Evolutionary conservation across 2,113 vertebrate species (phyloP), one percentile per base, ranked within the genome.

Genomic region (Sebastes schlegelii): DNA sequence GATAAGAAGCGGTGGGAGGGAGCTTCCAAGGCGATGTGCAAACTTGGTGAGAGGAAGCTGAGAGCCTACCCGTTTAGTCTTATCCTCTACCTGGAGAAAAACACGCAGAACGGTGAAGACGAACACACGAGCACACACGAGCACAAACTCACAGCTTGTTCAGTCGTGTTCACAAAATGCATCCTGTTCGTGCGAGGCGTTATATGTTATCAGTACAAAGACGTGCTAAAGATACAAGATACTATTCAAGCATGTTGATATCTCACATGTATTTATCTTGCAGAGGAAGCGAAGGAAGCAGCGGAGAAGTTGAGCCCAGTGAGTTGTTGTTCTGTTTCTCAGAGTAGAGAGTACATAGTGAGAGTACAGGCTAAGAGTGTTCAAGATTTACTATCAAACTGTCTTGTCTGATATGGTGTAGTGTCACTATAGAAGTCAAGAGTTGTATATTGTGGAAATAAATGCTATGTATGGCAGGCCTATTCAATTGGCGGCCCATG

Each of bases 1-100:
- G 95, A 95, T 82, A 94, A 89, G 86, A 95, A 86, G 75, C 81
- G 2, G 5, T 92, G 92, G 90, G 63, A 86, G 51, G 79, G 79
- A 23, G 75, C 82, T 13, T 90, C 90, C 1, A 63, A 90, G 51
- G 65, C 90, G 66, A 77, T 64, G 34, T 92, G 91, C 71, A 66
- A 67, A 23, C 85, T 85, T 5, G 13, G 51, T 2, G 71, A 77
- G 43, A 42, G 48, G 52, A 81, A 67, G 13, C 74, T 93, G 12
- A 66, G 6, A 0, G 26, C 83, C 9, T 95, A 92, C 65, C 94
- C 94, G 0, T 94, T 87, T 61, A 63, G 79, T 42, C 76, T 95
- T 4, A 87, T 84, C 2, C 70, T 95, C 4, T 92, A 90, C 61
- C 67, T 95, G 82, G 95, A 93, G 82, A 83, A 88, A 49, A 85